Evolutionary conservation across 2,113 vertebrate species (phyloP), one percentile per base, ranked within the genome.

Genomic region (Chlamydotis undulata): DNA sequence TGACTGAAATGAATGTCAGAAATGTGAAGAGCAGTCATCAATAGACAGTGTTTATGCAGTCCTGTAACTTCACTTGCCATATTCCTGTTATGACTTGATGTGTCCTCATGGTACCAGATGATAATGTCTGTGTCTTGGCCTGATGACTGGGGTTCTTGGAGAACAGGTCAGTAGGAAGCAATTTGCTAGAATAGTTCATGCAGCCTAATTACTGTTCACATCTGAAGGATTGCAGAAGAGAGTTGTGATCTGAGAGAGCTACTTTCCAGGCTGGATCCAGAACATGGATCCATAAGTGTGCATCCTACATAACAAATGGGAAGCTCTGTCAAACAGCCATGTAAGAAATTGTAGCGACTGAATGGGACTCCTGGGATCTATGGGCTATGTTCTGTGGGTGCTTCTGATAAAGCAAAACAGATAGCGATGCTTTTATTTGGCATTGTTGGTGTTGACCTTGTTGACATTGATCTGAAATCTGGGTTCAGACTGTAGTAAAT

Each of bases 231-330:
- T 55, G 21, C 17, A 53, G 14, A 50, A 31, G 17, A 61, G 24
- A 63, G 2, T 21, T 78, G 52, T 67, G 21, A 37, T 49, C 39
- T 19, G 13, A 69, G 22, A 0, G 0, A 82, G 13, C 2, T 55
- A 19, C 13, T 81, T 84, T 71, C 15, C 18, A 73, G 33, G 25
- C 16, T 47, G n/a, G 15, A 82, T 75, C 18, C 8, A 25, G 52
- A 84, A 23, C 33, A 15, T 2, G 2, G 16, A 69, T 69, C n/a
- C 14, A 14, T 6, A 1, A 61, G 5, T 9, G 8, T 19, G n/a
- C 0, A 19, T 59, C 43, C 31, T 19, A 10, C 47, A 59, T 23
- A 68, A 75, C 47, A 82, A 71, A 47, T 21, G 5, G 17, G 15
- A 50, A 75, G 6, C 3, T 31, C 61, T 87, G 71, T 76, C 23